phyloP scores from a whole-genome alignment of 2,113 vertebrate genomes.

The Cyprinodon tularosa region DNA sequence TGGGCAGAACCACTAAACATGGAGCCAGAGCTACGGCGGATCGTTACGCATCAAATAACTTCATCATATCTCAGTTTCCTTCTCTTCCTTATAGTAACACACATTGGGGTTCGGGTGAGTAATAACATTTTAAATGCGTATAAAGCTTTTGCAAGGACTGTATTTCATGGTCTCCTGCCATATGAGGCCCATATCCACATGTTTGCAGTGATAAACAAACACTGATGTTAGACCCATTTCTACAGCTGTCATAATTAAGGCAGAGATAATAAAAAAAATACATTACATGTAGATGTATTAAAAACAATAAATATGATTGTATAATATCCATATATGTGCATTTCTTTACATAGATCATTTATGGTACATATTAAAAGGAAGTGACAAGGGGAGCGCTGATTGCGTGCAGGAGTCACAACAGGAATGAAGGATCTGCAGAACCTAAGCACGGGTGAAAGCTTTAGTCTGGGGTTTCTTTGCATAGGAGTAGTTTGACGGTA shows the following conservation, averaged over 20 bases:
- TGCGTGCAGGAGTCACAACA: constrained; percentile 35
- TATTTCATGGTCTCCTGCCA: not conserved
- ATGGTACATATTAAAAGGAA: constrained; percentile 59
- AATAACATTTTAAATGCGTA: not conserved
- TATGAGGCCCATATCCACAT: not conserved
- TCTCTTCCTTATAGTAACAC: not conserved
- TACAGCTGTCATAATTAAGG: constrained; percentile 68
- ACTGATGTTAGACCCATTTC: constrained; percentile 46
- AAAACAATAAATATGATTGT: constrained; percentile 76
- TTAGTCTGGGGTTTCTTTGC: constrained; percentile 65
- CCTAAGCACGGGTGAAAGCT: constrained; percentile 54
- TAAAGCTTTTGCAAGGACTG: not conserved
- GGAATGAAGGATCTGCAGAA: constrained; percentile 49
- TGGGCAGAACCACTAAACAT: no score
- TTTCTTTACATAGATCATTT: constrained; percentile 72
- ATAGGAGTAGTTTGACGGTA: constrained; percentile 70
- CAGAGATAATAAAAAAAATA: constrained; percentile 50
- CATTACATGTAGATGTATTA: constrained; percentile 38
- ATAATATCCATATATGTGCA: constrained; percentile 62
- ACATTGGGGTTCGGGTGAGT: not conserved
- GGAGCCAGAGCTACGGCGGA: no score
- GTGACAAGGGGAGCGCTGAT: constrained; percentile 24
- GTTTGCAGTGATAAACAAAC: constrained; percentile 11
- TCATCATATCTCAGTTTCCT: no score
- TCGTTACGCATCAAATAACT: no score